Evolutionary conservation across 2,797 vertebrate genomes (phyloP).

Genomic region (Syngnathus rostellatus): DNA sequence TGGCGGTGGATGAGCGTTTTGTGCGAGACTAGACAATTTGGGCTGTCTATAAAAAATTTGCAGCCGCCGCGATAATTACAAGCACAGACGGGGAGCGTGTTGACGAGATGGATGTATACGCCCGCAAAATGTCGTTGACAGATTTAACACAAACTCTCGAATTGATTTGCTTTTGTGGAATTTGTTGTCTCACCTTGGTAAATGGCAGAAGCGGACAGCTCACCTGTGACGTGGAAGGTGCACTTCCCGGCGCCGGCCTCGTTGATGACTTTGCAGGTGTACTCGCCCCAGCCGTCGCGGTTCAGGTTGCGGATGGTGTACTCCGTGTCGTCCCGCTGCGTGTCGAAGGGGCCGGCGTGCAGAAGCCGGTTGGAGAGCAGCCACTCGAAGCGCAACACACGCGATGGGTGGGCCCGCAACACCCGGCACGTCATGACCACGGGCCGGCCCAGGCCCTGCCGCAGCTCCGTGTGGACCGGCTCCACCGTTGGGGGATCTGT

Average conservation of each 20-base stretch:
- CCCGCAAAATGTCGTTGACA: background rate
- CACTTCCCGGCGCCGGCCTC: constrained; percentile 90
- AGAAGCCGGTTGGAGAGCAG: constrained; percentile 83
- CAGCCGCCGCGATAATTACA: constrained; percentile 12
- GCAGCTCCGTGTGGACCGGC: constrained; percentile 82
- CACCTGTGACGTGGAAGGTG: constrained; percentile 94
- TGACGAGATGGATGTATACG: constrained; percentile 4
- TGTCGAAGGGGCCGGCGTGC: constrained; percentile 80
- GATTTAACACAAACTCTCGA: background rate
- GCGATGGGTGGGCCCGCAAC: constrained; percentile 84
- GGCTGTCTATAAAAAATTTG: constrained; percentile 18
- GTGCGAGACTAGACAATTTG: constrained; percentile 25
- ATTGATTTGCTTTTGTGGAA: background rate
- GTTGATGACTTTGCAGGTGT: constrained; percentile 94
- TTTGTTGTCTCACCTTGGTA: too few relatives aligned
- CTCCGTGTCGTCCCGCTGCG: constrained; percentile 84
- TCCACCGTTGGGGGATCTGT: constrained; percentile 91
- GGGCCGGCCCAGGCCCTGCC: constrained; percentile 83
- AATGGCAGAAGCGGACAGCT: background rate
- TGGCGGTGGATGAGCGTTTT: constrained; percentile 14
- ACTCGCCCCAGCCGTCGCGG: constrained; percentile 85
- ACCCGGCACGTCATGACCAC: constrained; percentile 90
- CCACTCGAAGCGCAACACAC: constrained; percentile 92
- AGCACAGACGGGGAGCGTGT: constrained; percentile 1
- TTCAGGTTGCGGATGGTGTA: constrained; percentile 81